Base-by-base conservation (phyloP, 2,888 invertebrate genomes). In the Drosophila mimetica region DNA sequence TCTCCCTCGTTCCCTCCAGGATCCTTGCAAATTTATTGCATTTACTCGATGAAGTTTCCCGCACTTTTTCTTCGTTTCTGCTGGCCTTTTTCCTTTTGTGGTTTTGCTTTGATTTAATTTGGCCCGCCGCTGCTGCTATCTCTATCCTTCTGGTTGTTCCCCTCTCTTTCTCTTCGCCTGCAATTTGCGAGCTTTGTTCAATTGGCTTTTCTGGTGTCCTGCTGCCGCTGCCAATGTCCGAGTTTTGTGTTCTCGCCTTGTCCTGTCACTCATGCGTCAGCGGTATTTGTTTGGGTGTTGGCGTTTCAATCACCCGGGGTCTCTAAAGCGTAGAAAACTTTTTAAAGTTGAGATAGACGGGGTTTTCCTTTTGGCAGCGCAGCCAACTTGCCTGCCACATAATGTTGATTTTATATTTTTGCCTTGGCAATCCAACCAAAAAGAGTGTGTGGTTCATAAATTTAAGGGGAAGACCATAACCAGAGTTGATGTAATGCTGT, bases 61-160 rank as follows among this genome's bases (percentile, higher is more conserved):
- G 13, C 41, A 25, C 52, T 52, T 46, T 65, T 58, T 67, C 50
- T 47, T 22, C 44, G 11, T 25, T 51, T n/a, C 55, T 18, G 44
- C n/a, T 60, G 16, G 37, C 28, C 11, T 30, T 34, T 53, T 57
- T 57, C 55, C 48, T 58, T 57, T 71, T 80, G 80, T 65, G 82
- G 86, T 69, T 80, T 86, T 78, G 57, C 80, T 83, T 83, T 86
- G 86, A 83, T 83, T 83, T 83, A 83, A 83, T 86, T 83, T 83
- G 74, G 70, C 71, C 80, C 72, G 70, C 71, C 74, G 50, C 41
- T 48, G 18, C 53, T 37, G 14, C 67, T 63, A 34, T 61, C 54
- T 51, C 41, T 51, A 9, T 60, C 52, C 34, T 39, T 57, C 46
- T 1, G 8, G 13, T 18, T 42, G 18, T 28, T 50, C 66, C 55